These are phyloP conservation scores for Creontiades dilutus DNA, from an alignment of 2,888 invertebrate species.

Conservation along the genomic window DNA sequence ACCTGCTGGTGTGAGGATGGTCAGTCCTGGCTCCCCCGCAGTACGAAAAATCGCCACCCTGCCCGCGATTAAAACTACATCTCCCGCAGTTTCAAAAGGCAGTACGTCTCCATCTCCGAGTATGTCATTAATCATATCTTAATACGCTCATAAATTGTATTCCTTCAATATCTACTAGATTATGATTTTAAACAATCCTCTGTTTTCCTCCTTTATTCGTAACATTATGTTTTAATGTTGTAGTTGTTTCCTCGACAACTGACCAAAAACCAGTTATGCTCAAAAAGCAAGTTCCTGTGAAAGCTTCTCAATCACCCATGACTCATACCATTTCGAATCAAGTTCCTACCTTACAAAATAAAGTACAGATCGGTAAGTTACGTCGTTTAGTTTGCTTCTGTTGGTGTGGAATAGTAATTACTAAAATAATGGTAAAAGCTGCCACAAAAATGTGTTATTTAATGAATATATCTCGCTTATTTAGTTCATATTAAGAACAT, in stretches of 20 bases:
- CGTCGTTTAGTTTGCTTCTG: no score
- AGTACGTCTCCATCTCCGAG: slow-evolving; percentile 38
- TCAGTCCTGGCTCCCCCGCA: neutral
- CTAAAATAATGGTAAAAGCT: no score
- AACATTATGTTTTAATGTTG: neutral
- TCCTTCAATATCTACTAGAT: no score
- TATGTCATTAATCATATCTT: neutral
- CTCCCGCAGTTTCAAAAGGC: neutral
- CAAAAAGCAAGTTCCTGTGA: slow-evolving; percentile 2
- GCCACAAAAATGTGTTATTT: no score
- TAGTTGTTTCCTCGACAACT: slow-evolving; percentile 36
- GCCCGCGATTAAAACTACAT: neutral
- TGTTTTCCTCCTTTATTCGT: no score
- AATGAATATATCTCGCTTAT: no score
- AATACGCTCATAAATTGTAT: no score
- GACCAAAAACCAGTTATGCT: neutral
- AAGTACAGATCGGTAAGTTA: neutral
- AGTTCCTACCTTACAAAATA: slow-evolving; percentile 7
- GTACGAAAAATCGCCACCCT: slow-evolving; percentile 4
- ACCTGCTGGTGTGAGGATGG: slow-evolving; percentile 12
- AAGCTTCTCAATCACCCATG: neutral
- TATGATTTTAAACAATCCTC: no score
- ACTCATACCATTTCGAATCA: slow-evolving; percentile 29
- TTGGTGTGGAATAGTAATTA: no score
- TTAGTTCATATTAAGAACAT: no score